phyloP scores from a whole-genome alignment of 2,888 invertebrate genomes.

The Thelaira solivaga region DNA sequence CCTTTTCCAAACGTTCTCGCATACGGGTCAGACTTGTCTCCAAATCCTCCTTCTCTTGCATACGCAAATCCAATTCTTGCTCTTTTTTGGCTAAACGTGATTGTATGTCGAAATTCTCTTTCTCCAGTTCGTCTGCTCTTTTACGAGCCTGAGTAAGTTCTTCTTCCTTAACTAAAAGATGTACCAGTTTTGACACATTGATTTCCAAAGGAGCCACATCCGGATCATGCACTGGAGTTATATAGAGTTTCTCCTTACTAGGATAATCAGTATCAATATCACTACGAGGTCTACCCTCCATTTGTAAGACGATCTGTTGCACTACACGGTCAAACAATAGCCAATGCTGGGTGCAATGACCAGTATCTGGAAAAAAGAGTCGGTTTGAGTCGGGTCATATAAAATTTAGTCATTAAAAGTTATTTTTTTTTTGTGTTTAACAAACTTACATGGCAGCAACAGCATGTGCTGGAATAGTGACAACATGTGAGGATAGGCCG shows the following conservation, averaged over 20 bases:
- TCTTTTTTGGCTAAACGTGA: conserved; percentile 93
- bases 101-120: conserved; percentile 91
- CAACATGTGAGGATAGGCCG: conserved; percentile 94
- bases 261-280: conserved; percentile 74
- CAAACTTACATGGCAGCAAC: conserved; percentile 84
- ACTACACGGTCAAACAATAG: conserved; percentile 94
- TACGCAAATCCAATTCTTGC: conserved; percentile 91
- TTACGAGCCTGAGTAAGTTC: conserved; percentile 91
- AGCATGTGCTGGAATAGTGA: conserved; percentile 93
- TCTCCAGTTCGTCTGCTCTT: conserved; percentile 91
- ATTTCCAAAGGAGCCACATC: conserved; percentile 92
- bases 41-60: conserved; percentile 94
- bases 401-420: neutral
- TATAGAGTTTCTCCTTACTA: conserved; percentile 73
- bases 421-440: neutral
- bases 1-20: conserved; percentile 92
- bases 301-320: conserved; percentile 94
- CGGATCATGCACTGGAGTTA: conserved; percentile 81
- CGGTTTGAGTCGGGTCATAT: conserved; percentile 57
- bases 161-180: conserved; percentile 93
- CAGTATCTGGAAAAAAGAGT: conserved; percentile 82
- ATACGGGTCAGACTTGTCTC: conserved; percentile 88
- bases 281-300: conserved; percentile 78
- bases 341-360: conserved; percentile 94
- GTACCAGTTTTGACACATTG: conserved; percentile 93